Percentiles rank a stretch among this genome's conserved stretches.
Evolutionary conservation across 2,113 vertebrate species (phyloP).

Genomic region (Hydrolagus affinis): DNA sequence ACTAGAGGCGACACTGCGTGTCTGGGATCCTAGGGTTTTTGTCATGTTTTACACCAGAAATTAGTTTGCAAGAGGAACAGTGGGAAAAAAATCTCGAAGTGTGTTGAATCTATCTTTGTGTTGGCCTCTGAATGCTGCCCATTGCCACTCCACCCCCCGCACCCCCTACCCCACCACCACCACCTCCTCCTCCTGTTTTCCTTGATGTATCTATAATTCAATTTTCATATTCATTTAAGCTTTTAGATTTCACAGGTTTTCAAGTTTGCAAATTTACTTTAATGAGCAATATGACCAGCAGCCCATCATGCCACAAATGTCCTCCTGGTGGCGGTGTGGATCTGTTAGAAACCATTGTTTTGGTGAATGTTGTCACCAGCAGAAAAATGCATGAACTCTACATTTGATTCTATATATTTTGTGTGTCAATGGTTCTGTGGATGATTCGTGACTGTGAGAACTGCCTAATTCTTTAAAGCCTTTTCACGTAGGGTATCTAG

Average conservation of each 20-base stretch:
- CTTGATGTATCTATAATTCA: not conserved
- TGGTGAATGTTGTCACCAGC: no score
- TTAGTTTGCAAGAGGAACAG: not conserved
- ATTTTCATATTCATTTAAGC: not conserved
- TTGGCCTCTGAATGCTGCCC: not conserved
- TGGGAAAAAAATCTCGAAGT: not conserved
- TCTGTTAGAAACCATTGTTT: not conserved
- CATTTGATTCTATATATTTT: no score
- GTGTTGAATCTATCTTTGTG: not conserved
- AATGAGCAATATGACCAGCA: not conserved
- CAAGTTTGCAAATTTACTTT: not conserved
- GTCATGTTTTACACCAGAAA: not conserved
- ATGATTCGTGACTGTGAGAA: no score
- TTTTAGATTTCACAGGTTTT: not conserved
- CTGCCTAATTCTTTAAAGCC: no score
- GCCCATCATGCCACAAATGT: not conserved
- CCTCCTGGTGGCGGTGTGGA: constrained; percentile 11
- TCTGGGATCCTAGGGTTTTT: not conserved
- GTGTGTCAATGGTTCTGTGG: no score
- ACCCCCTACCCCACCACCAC: no score
- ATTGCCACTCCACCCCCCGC: not conserved
- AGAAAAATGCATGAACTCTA: no score
- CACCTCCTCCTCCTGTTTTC: no score
- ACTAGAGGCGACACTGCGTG: not conserved
- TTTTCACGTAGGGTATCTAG: no score